Conservation (phyloP, 2,797 vertebrate species). For the Gallirallus australis region DNA sequence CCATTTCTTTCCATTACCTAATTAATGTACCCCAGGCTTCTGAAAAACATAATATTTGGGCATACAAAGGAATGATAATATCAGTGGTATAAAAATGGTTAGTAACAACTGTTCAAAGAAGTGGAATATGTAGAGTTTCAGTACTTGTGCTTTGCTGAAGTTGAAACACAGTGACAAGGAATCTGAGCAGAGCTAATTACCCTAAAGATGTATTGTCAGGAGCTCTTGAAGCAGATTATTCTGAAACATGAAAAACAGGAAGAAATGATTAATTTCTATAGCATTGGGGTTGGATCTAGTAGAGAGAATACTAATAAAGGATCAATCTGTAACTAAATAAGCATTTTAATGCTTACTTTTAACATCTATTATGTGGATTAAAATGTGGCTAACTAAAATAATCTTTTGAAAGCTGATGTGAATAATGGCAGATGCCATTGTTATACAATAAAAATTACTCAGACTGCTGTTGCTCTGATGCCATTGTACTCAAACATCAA, state of each 20-base stretch:
- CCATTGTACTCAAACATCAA: background rate
- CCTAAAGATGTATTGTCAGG: background rate
- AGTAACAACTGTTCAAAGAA: background rate
- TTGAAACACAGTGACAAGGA: background rate
- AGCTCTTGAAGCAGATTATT: slow-evolving; percentile 33
- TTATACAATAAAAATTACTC: background rate
- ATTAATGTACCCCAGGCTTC: background rate
- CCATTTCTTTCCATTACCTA: background rate
- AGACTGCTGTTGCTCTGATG: background rate
- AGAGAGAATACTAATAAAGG: slow-evolving; percentile 22
- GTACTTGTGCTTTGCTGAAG: background rate
- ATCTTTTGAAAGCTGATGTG: background rate
- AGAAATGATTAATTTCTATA: slow-evolving; percentile 10
- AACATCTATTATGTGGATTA: slow-evolving; percentile 45
- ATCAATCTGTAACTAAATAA: slow-evolving; percentile 34
- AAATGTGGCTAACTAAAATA: slow-evolving; percentile 43
- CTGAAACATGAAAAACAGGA: background rate
- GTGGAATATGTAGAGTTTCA: background rate
- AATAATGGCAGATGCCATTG: slow-evolving; percentile 27
- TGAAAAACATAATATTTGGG: background rate
- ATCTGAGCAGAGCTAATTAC: background rate
- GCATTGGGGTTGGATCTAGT: background rate
- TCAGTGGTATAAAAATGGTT: background rate
- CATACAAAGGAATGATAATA: background rate
- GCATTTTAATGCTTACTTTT: slow-evolving; percentile 27